Conservation (phyloP, 1,140 invertebrate genomes). For the Eurosta solidaginis region DNA sequence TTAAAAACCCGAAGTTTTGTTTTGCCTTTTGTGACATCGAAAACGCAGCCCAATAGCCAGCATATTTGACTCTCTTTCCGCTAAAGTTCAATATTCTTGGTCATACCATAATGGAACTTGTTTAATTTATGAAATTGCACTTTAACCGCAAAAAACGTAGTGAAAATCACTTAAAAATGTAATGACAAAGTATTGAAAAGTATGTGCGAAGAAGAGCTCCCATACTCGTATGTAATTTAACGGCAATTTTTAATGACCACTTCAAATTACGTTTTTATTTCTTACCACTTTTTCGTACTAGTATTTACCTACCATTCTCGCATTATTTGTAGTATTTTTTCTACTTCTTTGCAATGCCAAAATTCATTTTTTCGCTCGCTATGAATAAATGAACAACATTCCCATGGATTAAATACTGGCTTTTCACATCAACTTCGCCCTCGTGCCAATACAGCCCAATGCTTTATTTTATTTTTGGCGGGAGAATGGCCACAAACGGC, state of each 20-base stretch:
- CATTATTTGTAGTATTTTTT: neutral
- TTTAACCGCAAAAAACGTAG: neutral
- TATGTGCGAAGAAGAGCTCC: neutral
- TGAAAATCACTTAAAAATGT: neutral
- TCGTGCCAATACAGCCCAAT: neutral
- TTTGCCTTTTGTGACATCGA: no score
- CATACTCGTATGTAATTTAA: neutral
- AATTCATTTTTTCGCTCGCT: neutral
- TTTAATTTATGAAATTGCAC: neutral
- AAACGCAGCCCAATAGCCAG: no score
- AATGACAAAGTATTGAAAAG: neutral
- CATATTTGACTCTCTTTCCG: neutral
- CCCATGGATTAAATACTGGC: slow-evolving; percentile 13
- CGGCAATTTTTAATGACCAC: neutral
- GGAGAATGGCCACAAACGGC: neutral
- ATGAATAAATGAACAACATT: neutral
- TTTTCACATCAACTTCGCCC: slow-evolving; percentile 25
- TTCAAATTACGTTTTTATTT: neutral
- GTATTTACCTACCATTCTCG: no score
- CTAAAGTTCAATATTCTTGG: neutral
- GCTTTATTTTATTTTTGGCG: slow-evolving; percentile 5
- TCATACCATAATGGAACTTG: neutral
- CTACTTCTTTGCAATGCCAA: neutral
- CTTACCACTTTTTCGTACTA: no score
- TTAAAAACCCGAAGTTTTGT: no score